Percentiles rank a stretch among this genome's conserved stretches.
Evolutionary conservation across 2,888 invertebrate genomes (phyloP).

Genomic region (Balanococcus diminutus): DNA sequence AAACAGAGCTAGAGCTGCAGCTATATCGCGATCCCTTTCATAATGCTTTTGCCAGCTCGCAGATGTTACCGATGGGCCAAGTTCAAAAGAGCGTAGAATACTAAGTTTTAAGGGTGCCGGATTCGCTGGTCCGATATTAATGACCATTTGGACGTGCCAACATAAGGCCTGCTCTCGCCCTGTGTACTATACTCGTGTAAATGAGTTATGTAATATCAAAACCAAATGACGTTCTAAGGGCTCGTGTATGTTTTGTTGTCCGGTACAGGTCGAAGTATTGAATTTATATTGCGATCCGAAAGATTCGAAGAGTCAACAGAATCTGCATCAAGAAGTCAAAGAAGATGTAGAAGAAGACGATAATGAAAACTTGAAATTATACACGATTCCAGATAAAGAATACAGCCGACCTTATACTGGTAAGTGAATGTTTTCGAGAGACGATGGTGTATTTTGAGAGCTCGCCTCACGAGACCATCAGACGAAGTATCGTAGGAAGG

Average conservation of each 20-base stretch:
- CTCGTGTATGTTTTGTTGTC: neutral
- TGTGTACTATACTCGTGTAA: neutral
- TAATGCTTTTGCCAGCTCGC: neutral
- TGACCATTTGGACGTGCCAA: neutral
- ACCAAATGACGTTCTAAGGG: constrained; percentile 63
- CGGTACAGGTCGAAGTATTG: constrained; percentile 68
- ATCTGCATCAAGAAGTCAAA: neutral
- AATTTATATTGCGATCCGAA: constrained; percentile 77
- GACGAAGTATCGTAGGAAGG: neutral
- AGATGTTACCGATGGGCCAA: neutral
- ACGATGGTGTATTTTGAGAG: too few species aligned
- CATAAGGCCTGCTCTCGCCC: neutral
- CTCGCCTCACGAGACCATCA: too few species aligned
- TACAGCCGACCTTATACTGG: constrained; percentile 44
- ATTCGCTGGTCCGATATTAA: constrained; percentile 23
- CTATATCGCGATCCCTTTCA: neutral
- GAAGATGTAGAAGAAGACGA: neutral
- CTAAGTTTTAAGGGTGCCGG: neutral
- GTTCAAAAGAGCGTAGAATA: neutral
- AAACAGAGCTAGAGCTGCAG: too few species aligned
- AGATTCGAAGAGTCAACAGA: constrained; percentile 65
- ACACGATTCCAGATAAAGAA: constrained; percentile 27
- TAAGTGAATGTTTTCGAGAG: neutral
- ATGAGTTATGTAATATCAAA: constrained; percentile 37
- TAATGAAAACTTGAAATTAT: constrained; percentile 44